Evolutionary conservation across 2,888 invertebrate species (phyloP).

Genomic region (Drosophila parthenogenetica): DNA sequence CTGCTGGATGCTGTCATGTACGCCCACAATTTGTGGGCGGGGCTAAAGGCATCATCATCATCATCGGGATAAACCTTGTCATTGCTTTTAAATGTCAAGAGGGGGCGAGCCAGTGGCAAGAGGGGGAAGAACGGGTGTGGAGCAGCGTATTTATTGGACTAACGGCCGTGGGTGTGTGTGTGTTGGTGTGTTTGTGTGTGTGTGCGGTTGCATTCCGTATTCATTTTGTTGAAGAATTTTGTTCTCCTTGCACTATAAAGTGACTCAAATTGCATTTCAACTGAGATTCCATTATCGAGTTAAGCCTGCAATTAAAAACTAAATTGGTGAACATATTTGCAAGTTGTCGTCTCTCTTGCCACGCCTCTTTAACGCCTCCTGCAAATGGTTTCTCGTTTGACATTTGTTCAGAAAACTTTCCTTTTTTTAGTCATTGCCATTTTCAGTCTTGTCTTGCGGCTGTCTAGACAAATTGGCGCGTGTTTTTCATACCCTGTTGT

Average conservation of each 20-base stretch:
- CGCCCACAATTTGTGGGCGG: conserved; percentile 57
- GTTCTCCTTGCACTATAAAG: conserved; percentile 32
- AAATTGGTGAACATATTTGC: conserved; percentile 1
- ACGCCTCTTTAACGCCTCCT: neutral
- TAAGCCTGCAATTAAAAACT: conserved; percentile 32
- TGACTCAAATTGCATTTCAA: conserved; percentile 56
- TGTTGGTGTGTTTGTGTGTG: conserved; percentile 10
- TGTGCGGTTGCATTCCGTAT: conserved; percentile 22
- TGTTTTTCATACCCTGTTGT: conserved; percentile 28
- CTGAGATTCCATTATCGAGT: conserved; percentile 49
- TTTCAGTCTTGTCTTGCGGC: conserved; percentile 38
- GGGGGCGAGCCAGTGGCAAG: neutral
- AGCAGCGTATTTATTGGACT: conserved; percentile 1
- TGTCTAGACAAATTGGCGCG: conserved; percentile 73
- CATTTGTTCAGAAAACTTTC: conserved; percentile 21
- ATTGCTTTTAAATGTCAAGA: conserved; percentile 75
- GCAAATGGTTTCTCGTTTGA: conserved; percentile 15
- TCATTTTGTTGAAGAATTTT: conserved; percentile 23
- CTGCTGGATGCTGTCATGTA: conserved; percentile 70
- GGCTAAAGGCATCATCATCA: conserved; percentile 30
- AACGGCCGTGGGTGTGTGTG: conserved; percentile 6
- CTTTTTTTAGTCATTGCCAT: conserved; percentile 20
- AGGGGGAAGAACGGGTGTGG: neutral
- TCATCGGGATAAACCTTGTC: conserved; percentile 64
- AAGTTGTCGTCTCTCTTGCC: neutral